Base-by-base conservation (phyloP, 2,888 invertebrate species). In the Tachina lurida region DNA sequence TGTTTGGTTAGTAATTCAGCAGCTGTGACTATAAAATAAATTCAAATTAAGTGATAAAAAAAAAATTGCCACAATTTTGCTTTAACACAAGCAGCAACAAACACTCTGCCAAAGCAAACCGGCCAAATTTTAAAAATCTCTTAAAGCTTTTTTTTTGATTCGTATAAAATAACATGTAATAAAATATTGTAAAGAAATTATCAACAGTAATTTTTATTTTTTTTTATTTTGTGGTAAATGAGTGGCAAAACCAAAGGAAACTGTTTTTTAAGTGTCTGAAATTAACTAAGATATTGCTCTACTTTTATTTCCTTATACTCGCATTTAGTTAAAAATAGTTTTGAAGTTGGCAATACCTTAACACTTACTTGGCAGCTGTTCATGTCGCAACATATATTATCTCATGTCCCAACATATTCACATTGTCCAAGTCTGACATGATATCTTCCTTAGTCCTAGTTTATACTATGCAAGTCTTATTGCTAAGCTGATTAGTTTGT, bases 1-100 rank as follows among this genome's bases (percentile, higher is more conserved):
- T 84, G 74, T 62, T 67, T 82, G 81, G 81, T 82, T 78, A n/a
- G n/a, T n/a, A 82, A 82, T 85, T 78, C 86, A 83, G 83, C 86
- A 86, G 86, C 86, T 86, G 86, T 76, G 68, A 80, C 83, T 68
- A 73, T 80, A 62, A 86, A 86, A 86, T 86, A 83, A 86, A 86
- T 83, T 79, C 73, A 83, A 83, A 83, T 80, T 86, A 86, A 83
- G 67, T 83, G 86, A 80, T 80, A 83, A 76, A 65, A 65, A 65
- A 65, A 76, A 74, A 52, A 63, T 39, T 49, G 52, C 70, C 41
- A 70, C 65, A 67, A 31, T 65, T 47, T 45, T n/a, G 41, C 8
- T 67, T 54, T 43, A 71, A 49, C 49, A 58, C 70, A 58, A 12
- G 43, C 41, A 54, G 49, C 54, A 1, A n/a, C 54, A 1, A n/a